A percentile compares a stretch with the other conserved stretches of the same genome.
phyloP scores from a whole-genome alignment of 1,140 invertebrate species.

The Drosophila trapezifrons region DNA sequence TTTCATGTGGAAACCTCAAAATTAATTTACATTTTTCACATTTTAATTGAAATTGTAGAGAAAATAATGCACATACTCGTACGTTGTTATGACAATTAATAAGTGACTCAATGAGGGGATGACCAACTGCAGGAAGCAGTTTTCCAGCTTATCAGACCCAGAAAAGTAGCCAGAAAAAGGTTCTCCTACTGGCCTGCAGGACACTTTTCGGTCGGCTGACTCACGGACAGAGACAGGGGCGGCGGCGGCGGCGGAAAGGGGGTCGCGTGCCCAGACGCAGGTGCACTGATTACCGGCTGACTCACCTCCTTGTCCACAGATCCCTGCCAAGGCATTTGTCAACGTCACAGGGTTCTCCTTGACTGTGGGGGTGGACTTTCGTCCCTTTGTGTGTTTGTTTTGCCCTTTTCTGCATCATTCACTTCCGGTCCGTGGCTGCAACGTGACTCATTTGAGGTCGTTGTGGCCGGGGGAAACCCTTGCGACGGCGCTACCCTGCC shows the following conservation, averaged over 20 bases:
- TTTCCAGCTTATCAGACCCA: constrained; percentile 56
- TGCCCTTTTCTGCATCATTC: constrained; percentile 74
- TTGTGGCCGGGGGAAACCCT: constrained; percentile 43
- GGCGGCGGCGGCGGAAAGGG: too few species aligned
- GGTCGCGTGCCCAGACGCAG: constrained; percentile 72
- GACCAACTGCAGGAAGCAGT: constrained; percentile 7
- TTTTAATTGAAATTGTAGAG: neutral
- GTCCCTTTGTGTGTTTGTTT: constrained; percentile 57
- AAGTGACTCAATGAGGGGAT: constrained; percentile 9
- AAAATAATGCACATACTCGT: too few species aligned
- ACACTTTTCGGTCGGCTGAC: constrained; percentile 64
- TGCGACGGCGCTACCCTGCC: constrained; percentile 2
- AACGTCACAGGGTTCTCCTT: constrained; percentile 64
- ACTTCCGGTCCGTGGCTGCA: constrained; percentile 68
- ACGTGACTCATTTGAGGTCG: constrained; percentile 68
- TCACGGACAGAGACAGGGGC: constrained; percentile 39
- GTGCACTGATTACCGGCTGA: constrained; percentile 78
- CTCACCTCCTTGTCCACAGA: constrained; percentile 48
- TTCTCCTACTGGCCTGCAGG: neutral
- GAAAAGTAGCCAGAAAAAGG: constrained; percentile 20
- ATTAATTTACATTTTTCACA: constrained; percentile 13
- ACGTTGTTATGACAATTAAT: neutral
- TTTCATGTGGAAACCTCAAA: constrained; percentile 3
- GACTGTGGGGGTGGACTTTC: constrained; percentile 39
- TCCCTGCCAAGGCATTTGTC: constrained; percentile 68